Percentiles rank a stretch among this genome's conserved stretches.
Evolutionary conservation across 2,888 invertebrate genomes (phyloP).

Genomic region (Idaea straminata): DNA sequence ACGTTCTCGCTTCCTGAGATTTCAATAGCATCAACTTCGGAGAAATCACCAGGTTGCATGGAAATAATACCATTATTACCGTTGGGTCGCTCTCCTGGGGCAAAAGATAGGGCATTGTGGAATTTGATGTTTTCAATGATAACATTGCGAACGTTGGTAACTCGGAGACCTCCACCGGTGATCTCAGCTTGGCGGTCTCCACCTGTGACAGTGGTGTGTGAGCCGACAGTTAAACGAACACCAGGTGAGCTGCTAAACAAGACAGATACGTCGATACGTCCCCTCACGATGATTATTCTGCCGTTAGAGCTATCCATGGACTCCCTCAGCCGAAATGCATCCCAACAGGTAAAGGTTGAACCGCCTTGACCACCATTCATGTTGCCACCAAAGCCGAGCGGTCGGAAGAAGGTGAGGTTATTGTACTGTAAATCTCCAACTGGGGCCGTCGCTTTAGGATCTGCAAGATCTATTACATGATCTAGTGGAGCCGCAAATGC

Average conservation of each 20-base stretch:
- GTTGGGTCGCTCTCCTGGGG: constrained; percentile 15
- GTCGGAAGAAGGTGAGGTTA: constrained; percentile 5
- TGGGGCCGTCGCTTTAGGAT: not conserved
- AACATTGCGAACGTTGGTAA: constrained; percentile 1
- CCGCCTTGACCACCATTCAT: constrained; percentile 13
- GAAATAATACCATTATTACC: constrained; percentile 13
- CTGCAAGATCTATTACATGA: not conserved
- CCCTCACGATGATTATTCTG: constrained; percentile 11
- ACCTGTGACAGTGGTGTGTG: constrained; percentile 12
- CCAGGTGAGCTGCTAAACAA: constrained; percentile 17
- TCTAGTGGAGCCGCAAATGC: not conserved
- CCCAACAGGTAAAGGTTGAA: constrained; percentile 13
- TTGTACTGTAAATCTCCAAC: not conserved
- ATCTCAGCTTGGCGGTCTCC: constrained; percentile 13
- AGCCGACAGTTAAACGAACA: constrained; percentile 8
- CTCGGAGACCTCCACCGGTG: constrained; percentile 14
- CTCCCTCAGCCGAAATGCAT: constrained; percentile 14
- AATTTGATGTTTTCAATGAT: constrained; percentile 14
- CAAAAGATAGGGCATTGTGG: constrained; percentile 12
- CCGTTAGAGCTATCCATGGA: constrained; percentile 3
- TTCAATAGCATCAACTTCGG: constrained; percentile 10
- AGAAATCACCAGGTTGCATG: constrained; percentile 9
- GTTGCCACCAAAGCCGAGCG: not conserved
- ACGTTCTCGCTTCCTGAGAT: constrained; percentile 6
- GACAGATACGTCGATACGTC: constrained; percentile 11